Conservation (phyloP, 2,797 vertebrate genomes). For the Picus viridis region DNA sequence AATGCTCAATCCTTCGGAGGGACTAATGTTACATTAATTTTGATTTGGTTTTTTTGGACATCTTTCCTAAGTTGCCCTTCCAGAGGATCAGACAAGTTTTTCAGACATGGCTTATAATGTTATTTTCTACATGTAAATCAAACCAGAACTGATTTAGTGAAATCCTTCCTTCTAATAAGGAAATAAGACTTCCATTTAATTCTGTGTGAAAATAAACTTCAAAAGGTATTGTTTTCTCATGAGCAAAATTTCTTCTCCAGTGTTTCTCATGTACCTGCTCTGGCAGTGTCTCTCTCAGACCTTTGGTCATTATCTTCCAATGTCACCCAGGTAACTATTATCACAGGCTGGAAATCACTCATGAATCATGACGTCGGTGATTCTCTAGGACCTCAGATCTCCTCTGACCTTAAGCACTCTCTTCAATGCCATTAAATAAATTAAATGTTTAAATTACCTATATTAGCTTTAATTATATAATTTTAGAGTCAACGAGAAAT, state of each 20-base stretch:
- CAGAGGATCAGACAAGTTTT: background rate
- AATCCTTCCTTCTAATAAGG: background rate
- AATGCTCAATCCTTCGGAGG: background rate
- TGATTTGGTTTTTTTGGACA: background rate
- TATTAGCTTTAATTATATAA: slow-evolving; percentile 73
- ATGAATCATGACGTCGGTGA: slow-evolving; percentile 60
- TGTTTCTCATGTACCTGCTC: background rate
- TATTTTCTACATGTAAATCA: background rate
- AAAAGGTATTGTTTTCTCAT: background rate
- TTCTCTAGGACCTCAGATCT: slow-evolving; percentile 57
- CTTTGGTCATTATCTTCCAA: slow-evolving; percentile 49
- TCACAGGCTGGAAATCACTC: slow-evolving; percentile 44
- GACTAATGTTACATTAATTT: background rate
- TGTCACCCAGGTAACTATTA: slow-evolving; percentile 59
- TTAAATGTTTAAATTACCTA: slow-evolving; percentile 70
- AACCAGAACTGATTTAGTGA: background rate
- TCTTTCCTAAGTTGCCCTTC: background rate
- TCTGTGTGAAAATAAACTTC: background rate
- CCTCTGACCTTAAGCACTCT: slow-evolving; percentile 67
- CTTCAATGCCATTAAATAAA: slow-evolving; percentile 72
- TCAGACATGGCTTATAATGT: background rate
- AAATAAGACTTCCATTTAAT: background rate
- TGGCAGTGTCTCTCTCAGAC: slow-evolving; percentile 2
- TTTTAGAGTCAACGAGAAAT: slow-evolving; percentile 67
- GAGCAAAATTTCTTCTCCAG: background rate